These are phyloP conservation scores for Zhengitettix transpicula DNA, from an alignment of 2,888 invertebrate species.

Conservation along the genomic window DNA sequence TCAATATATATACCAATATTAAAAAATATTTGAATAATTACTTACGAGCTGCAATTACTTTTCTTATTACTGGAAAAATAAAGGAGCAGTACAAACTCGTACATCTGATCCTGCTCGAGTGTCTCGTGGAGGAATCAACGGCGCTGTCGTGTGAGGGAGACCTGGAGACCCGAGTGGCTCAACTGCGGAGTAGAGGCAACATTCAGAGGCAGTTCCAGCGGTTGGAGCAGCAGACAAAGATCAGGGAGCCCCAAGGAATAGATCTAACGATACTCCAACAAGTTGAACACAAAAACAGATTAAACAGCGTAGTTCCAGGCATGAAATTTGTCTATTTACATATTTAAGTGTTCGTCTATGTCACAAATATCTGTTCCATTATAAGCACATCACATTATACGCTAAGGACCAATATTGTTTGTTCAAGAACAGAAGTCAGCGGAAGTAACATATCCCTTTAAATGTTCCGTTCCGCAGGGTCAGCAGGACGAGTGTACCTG, in stretches of 20 bases:
- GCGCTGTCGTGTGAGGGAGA: constrained; percentile 22
- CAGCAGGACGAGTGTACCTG: constrained; percentile 21
- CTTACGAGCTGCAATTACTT: too few relatives aligned
- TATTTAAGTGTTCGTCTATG: too few relatives aligned
- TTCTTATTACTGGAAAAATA: too few relatives aligned
- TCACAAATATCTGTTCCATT: too few relatives aligned
- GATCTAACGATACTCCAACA: not conserved
- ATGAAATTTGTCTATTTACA: too few relatives aligned
- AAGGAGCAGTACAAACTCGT: constrained; percentile 29
- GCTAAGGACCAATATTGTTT: too few relatives aligned
- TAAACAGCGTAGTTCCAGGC: not conserved
- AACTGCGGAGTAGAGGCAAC: constrained; percentile 18
- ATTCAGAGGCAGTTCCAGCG: constrained; percentile 22
- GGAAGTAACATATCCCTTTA: too few relatives aligned
- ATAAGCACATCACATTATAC: too few relatives aligned
- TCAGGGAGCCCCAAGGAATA: not conserved
- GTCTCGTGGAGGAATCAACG: constrained; percentile 23
- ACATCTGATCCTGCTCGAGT: constrained; percentile 28
- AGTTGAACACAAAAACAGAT: not conserved
- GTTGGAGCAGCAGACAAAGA: constrained; percentile 18
- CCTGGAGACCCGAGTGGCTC: constrained; percentile 18
- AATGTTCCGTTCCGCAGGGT: constrained; percentile 9
- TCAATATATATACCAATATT: not conserved
- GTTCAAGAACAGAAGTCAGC: too few relatives aligned
- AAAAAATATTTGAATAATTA: not conserved